Evolutionary conservation across 1,140 invertebrate genomes (phyloP).

Genomic region (Bacillus rossius): DNA sequence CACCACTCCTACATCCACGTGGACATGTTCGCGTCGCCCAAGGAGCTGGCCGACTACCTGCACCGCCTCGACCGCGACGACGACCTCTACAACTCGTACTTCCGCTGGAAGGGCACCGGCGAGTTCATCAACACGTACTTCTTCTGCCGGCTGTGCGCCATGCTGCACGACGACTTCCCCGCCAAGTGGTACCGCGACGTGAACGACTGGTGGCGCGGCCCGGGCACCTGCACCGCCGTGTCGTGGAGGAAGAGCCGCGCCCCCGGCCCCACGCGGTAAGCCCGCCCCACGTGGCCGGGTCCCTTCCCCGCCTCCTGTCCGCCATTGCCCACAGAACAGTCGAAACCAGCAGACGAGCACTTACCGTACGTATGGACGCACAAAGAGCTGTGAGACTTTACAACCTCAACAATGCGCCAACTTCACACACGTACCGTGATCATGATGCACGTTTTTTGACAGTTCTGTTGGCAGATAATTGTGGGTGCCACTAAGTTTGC

Average conservation of each 20-base stretch:
- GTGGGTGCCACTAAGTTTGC: too few relatives aligned
- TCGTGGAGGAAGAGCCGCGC: conserved; percentile 53
- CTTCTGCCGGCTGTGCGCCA: conserved; percentile 90
- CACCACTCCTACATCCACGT: conserved; percentile 90
- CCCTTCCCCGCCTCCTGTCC: too few relatives aligned
- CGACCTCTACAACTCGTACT: conserved; percentile 87
- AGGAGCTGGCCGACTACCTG: conserved; percentile 81
- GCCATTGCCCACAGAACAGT: too few relatives aligned
- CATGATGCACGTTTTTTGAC: too few relatives aligned
- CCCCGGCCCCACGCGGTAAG: too few relatives aligned
- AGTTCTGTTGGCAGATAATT: too few relatives aligned
- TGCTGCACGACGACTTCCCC: conserved; percentile 70
- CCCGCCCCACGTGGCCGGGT: too few relatives aligned
- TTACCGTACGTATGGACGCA: too few relatives aligned
- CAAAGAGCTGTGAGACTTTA: too few relatives aligned
- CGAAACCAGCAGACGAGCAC: too few relatives aligned
- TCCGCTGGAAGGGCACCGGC: conserved; percentile 84
- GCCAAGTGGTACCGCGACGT: conserved; percentile 70
- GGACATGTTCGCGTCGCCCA: conserved; percentile 85
- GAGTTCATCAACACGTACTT: conserved; percentile 94
- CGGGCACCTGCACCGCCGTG: conserved; percentile 58
- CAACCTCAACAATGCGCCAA: too few relatives aligned
- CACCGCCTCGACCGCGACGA: conserved; percentile 78
- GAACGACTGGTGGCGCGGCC: conserved; percentile 82
- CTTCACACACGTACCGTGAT: too few relatives aligned